Conservation (phyloP, 2,113 vertebrate genomes). For the Pantherophis guttatus region DNA sequence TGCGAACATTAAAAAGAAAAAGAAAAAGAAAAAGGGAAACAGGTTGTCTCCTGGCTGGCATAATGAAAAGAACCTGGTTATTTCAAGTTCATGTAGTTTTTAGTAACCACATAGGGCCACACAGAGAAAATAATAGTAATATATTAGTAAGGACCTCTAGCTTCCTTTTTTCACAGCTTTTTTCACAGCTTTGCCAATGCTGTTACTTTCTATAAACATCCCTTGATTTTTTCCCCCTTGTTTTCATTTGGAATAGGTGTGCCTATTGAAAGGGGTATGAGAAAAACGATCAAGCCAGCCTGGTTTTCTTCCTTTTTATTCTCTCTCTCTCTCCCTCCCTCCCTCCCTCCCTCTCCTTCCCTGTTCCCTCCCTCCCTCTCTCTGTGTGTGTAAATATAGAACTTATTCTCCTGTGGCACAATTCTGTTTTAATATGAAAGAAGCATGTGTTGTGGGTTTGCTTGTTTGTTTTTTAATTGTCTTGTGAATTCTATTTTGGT, state of each 20-base stretch:
- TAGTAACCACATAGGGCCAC: constrained; percentile 35
- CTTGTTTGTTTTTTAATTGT: constrained; percentile 46
- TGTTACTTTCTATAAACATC: constrained; percentile 46
- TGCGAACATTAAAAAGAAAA: constrained; percentile 38
- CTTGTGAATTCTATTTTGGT: constrained; percentile 62
- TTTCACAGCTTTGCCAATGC: constrained; percentile 33
- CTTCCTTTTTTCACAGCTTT: constrained; percentile 34
- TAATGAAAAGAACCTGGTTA: constrained; percentile 43
- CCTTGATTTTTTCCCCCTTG: constrained; percentile 25
- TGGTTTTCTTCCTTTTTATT: constrained; percentile 61
- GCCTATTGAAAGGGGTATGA: constrained; percentile 42
- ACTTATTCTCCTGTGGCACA: constrained; percentile 61
- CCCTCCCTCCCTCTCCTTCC: not conserved
- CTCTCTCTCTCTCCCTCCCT: too few relatives aligned
- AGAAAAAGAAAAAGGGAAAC: constrained; percentile 26
- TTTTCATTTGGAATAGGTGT: constrained; percentile 40
- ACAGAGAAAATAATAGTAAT: not conserved
- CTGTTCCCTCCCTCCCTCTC: too few relatives aligned
- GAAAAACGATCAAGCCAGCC: constrained; percentile 43
- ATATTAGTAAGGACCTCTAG: constrained; percentile 21
- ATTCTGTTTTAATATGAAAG: constrained; percentile 66
- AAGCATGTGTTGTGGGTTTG: constrained; percentile 48
- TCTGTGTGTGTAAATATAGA: constrained; percentile 38
- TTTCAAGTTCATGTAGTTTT: constrained; percentile 28
- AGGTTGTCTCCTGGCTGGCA: constrained; percentile 13